Evolutionary conservation across 2,113 vertebrate genomes (phyloP), one percentile per base, ranked within the genome.

Genomic region (Irena cyanogastra): DNA sequence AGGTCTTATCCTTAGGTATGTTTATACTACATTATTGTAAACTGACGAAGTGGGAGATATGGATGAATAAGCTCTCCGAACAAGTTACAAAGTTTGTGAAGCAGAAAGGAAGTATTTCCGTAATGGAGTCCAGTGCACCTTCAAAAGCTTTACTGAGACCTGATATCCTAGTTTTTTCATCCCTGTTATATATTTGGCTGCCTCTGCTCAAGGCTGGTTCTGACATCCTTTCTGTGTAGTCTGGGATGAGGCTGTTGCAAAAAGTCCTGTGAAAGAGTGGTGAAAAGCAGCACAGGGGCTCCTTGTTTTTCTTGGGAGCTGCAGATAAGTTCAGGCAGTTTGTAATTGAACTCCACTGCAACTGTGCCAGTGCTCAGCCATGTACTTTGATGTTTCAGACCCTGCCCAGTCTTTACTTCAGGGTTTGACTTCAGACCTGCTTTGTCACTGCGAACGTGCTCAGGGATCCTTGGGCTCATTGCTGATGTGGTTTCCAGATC

Each of bases 181-280:
- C 14, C 3, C 14, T 41, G 15, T 7, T 23, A 8, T 10, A 7
- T 31, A 13, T 60, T 50, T 72, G 27, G 3, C 18, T 91, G 33
- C 16, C 39, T 45, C 26, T 33, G 10, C 16, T 30, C n/a, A 16
- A 37, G 60, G 22, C 33, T 81, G 9, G 15, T 30, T 80, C 57
- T 41, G 41, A 24, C 10, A 41, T 0, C 0, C 35, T 22, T 26
- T 27, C 31, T 50, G 44, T 11, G 18, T 18, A 59, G 26, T 35
- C 31, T 57, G 31, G 30, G 44, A 42, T 44, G 21, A 53, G 3
- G 9, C 5, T 83, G 41, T 17, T 49, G 16, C 4, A 7, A 44
- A 37, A 64, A 21, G n/a, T 16, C 31, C 13, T n/a, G 4, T 31
- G 47, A 26, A 88, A 9, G 15, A 52, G 27, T 3, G 5, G 33